A percentile compares a stretch with the other conserved stretches of the same genome.
These are phyloP conservation scores for Steromphala cineraria DNA, from an alignment of 2,888 invertebrate species.

Conservation along the genomic window DNA sequence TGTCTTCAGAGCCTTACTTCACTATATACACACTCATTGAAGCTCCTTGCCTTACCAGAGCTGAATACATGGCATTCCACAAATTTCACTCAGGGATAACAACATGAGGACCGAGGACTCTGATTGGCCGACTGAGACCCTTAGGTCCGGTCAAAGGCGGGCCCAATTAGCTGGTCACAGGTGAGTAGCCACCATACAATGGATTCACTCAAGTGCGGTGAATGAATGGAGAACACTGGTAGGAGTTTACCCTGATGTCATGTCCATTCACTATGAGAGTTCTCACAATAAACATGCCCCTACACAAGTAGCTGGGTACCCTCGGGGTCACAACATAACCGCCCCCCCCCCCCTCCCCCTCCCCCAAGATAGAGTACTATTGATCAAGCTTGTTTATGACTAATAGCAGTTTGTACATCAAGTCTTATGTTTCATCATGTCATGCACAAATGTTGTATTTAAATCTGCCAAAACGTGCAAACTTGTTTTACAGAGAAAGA, in stretches of 20 bases:
- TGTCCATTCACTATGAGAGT: neutral
- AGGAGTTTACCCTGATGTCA: neutral
- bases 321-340: no score
- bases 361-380: no score
- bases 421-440: no score
- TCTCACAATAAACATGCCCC: no score
- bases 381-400: no score
- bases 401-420: no score
- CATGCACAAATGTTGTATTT: no score
- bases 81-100: neutral
- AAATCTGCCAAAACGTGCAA: no score
- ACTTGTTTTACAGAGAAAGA: no score
- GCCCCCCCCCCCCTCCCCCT: no score
- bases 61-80: neutral
- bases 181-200: neutral
- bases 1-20: no score
- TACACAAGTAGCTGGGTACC: no score
- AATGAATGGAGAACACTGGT: neutral
- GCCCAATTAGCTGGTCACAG: neutral
- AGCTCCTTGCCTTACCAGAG: neutral
- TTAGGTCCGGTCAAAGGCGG: neutral
- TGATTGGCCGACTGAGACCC: neutral
- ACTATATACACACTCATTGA: neutral
- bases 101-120: neutral
- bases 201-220: neutral